Evolutionary conservation across 2,113 vertebrate genomes (phyloP).

Genomic region (Sinocyclocheilus anophthalmus): DNA sequence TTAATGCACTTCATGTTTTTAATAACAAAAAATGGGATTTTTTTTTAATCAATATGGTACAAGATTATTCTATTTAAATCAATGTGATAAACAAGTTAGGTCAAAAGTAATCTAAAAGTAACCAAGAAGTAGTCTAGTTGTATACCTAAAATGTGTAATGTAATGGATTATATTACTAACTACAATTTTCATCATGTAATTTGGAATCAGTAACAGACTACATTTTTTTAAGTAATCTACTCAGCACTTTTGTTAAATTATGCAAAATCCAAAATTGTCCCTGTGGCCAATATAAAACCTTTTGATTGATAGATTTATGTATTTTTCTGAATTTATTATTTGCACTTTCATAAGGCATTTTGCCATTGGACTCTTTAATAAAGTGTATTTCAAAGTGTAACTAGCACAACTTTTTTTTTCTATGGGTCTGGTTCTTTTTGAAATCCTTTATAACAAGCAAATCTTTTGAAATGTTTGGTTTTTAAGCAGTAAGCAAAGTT

Average conservation of each 20-base stretch:
- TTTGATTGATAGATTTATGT: neutral
- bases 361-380: constrained; percentile 6
- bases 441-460: constrained; percentile 32
- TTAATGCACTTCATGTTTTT: too few relatives aligned
- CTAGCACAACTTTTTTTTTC: constrained; percentile 2
- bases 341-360: neutral
- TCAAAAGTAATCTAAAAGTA: neutral
- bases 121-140: neutral
- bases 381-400: neutral
- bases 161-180: neutral
- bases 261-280: neutral
- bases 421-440: constrained; percentile 1
- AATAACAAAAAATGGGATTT: too few relatives aligned
- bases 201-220: neutral
- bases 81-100: neutral
- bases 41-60: too few relatives aligned
- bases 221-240: too few relatives aligned
- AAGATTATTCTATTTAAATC: neutral
- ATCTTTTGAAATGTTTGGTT: constrained; percentile 37
- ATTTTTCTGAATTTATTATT: neutral
- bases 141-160: neutral
- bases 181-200: neutral
- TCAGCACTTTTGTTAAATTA: neutral
- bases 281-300: neutral
- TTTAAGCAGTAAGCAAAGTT: constrained; percentile 40